Evolutionary conservation across 2,888 invertebrate species (phyloP).

Genomic region (Eristalinus sepulchralis): DNA sequence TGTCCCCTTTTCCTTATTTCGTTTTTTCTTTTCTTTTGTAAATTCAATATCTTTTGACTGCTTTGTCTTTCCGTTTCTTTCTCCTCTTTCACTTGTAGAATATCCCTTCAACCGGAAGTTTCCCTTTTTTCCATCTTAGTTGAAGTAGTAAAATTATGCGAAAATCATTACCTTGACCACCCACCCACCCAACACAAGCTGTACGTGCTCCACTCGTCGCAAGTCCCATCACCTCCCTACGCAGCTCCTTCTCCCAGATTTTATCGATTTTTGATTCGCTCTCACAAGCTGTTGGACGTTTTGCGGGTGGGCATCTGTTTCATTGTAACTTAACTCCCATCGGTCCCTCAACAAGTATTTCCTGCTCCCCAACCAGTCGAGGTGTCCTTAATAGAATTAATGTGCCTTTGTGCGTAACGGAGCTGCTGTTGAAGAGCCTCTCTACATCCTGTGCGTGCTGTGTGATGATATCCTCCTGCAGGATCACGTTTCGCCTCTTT

Average conservation of each 20-base stretch:
- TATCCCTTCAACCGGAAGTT: too few species aligned
- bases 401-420: constrained; percentile 4
- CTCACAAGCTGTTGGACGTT: not conserved
- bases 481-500: constrained; percentile 5
- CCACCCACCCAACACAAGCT: not conserved
- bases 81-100: too few species aligned
- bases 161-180: not conserved
- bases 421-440: not conserved
- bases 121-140: not conserved
- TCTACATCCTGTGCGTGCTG: constrained; percentile 13
- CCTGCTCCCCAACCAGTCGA: not conserved
- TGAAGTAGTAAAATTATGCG: not conserved
- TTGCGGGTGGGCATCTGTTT: constrained; percentile 1
- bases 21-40: too few species aligned
- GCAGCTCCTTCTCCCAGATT: not conserved
- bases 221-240: too few species aligned
- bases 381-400: constrained; percentile 9
- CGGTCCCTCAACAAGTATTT: constrained; percentile 2
- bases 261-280: constrained; percentile 20
- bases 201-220: not conserved
- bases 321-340: not conserved
- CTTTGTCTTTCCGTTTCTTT: not conserved
- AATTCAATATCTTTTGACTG: too few species aligned
- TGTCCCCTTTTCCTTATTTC: too few species aligned
- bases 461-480: not conserved